These are phyloP conservation scores for Pan paniscus DNA, from an alignment of 2,113 vertebrate genomes.

Conservation along the genomic window DNA sequence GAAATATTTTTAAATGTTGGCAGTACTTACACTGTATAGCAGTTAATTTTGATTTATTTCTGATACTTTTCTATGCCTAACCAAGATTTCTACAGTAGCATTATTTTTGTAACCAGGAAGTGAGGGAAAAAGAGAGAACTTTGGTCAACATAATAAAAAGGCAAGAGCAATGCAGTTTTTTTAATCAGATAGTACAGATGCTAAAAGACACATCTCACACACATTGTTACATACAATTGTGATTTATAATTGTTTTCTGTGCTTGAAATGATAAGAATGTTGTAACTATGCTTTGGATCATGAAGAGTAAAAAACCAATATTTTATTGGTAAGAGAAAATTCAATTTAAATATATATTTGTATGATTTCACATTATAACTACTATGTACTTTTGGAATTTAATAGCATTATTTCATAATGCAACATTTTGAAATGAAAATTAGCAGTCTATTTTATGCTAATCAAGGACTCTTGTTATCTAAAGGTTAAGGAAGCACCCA, in stretches of 20 bases:
- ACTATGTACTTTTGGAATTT: neutral
- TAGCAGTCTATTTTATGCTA: neutral
- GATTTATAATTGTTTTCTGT: conserved; percentile 1
- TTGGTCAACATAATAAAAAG: neutral
- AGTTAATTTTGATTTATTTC: conserved; percentile 19
- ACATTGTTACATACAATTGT: neutral
- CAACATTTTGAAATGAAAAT: conserved; percentile 24
- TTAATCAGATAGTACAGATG: conserved; percentile 5
- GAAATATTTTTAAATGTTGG: conserved; percentile 28
- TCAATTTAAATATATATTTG: neutral
- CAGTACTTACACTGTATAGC: neutral
- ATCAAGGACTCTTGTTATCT: conserved; percentile 6
- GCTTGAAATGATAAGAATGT: conserved; percentile 22
- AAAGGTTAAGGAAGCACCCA: neutral
- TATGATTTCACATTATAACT: neutral
- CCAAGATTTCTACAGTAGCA: neutral
- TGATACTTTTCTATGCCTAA: conserved; percentile 4
- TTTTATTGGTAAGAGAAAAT: conserved; percentile 25
- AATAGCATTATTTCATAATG: neutral
- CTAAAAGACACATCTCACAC: neutral
- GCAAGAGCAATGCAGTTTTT: neutral
- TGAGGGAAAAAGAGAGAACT: neutral
- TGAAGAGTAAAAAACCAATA: neutral
- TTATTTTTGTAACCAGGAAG: conserved; percentile 17
- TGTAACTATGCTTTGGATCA: neutral